These are phyloP conservation scores for Gavia stellata DNA, from an alignment of 2,113 vertebrate genomes.

Conservation along the genomic window DNA sequence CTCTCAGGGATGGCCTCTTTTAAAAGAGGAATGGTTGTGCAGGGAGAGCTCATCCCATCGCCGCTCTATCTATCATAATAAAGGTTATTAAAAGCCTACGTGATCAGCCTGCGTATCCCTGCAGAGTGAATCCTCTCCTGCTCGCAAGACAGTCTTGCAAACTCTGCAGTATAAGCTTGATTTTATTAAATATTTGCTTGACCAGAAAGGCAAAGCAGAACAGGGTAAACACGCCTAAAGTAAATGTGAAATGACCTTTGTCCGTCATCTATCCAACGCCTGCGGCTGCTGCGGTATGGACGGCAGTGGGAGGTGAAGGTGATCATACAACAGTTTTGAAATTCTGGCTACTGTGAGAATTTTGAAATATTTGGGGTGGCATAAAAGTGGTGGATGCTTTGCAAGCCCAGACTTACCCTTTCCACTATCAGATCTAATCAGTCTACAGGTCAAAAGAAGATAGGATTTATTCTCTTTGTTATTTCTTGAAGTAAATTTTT, in stretches of 20 bases:
- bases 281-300: background rate
- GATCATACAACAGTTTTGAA: background rate
- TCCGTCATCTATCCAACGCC: background rate
- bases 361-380: background rate
- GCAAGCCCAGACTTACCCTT: background rate
- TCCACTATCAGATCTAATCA: background rate
- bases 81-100: conserved; percentile 61
- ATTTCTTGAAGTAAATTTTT: background rate
- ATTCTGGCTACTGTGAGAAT: background rate
- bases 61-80: conserved; percentile 33
- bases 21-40: conserved; percentile 12
- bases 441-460: background rate
- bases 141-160: background rate
- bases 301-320: background rate
- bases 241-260: conserved; percentile 54
- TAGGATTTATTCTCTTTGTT: background rate
- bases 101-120: background rate
- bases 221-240: conserved; percentile 42
- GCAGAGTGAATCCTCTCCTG: background rate
- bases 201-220: conserved; percentile 48
- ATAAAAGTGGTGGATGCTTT: background rate
- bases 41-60: background rate
- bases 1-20: conserved; percentile 31
- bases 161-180: conserved; percentile 24
- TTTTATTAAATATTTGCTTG: conserved; percentile 68